Evolutionary conservation across 2,113 vertebrate species (phyloP).

Genomic region (Sinocyclocheilus grahami): DNA sequence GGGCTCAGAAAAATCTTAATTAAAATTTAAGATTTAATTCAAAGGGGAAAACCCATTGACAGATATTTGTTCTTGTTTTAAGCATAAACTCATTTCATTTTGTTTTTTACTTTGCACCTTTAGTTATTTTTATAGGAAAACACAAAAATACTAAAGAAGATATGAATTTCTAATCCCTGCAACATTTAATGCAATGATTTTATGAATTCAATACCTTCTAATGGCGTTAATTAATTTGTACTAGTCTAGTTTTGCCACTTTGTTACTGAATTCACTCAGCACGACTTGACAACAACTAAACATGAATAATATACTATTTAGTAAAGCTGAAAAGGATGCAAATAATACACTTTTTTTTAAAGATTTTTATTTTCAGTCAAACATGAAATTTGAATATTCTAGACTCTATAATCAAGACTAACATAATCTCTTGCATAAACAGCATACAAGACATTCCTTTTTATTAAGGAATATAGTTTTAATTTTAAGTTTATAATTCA

Average conservation of each 20-base stretch:
- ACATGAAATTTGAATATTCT: not conserved
- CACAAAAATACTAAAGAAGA: not conserved
- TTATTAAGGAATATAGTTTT: constrained; percentile 69
- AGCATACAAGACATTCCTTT: constrained; percentile 60
- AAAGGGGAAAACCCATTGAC: not conserved
- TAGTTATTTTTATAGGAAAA: not conserved
- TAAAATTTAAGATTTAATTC: not conserved
- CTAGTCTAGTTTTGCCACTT: not conserved
- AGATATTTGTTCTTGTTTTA: not conserved
- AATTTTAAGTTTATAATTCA: constrained; percentile 46
- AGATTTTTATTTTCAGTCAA: not conserved
- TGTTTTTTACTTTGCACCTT: not conserved
- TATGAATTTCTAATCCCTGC: not conserved
- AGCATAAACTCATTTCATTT: not conserved
- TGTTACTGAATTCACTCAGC: not conserved
- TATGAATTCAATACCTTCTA: not conserved
- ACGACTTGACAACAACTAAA: not conserved
- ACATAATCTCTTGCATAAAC: constrained; percentile 63
- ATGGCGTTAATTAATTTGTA: not conserved
- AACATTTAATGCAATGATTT: not conserved
- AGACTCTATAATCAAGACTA: not conserved
- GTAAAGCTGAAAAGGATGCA: not conserved
- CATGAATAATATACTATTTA: not conserved
- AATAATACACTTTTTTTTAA: not conserved
- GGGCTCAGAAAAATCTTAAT: not conserved